Evolutionary conservation across 2,113 vertebrate genomes (phyloP).

Genomic region (Turdus rufiventris): DNA sequence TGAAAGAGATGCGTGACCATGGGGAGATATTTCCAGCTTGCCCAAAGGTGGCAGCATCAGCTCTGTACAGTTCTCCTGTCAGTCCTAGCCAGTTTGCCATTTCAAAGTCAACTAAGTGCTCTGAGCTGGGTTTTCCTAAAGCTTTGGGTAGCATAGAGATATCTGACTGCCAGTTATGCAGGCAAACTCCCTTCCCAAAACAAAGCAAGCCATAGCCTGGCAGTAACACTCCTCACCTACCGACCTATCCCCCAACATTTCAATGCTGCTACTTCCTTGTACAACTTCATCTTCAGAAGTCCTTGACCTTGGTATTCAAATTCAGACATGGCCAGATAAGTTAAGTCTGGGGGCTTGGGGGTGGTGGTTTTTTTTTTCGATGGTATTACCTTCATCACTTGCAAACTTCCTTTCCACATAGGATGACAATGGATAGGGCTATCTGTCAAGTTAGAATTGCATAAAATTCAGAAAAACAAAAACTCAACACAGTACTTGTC

Average conservation of each 20-base stretch:
- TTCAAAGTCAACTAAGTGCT: background rate
- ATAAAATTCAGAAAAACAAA: background rate
- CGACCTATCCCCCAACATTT: too few species aligned
- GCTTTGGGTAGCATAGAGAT: background rate
- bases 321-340: background rate
- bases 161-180: background rate
- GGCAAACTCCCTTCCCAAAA: background rate
- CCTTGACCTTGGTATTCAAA: background rate
- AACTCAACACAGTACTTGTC: background rate
- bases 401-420: background rate
- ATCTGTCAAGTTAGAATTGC: background rate
- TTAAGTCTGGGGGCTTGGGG: rapidly evolving
- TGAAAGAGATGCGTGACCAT: rapidly evolving
- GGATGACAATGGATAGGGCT: background rate
- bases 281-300: background rate
- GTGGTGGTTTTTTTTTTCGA: background rate
- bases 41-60: slow-evolving; percentile 12
- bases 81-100: too few species aligned
- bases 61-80: background rate
- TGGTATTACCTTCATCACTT: background rate
- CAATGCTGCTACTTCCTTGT: rapidly evolving
- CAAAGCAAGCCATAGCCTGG: background rate
- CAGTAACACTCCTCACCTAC: background rate
- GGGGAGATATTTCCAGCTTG: background rate
- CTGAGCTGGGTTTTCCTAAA: background rate